Evolutionary conservation across 2,888 invertebrate genomes (phyloP).

Genomic region (Eustalomyia histrio): DNA sequence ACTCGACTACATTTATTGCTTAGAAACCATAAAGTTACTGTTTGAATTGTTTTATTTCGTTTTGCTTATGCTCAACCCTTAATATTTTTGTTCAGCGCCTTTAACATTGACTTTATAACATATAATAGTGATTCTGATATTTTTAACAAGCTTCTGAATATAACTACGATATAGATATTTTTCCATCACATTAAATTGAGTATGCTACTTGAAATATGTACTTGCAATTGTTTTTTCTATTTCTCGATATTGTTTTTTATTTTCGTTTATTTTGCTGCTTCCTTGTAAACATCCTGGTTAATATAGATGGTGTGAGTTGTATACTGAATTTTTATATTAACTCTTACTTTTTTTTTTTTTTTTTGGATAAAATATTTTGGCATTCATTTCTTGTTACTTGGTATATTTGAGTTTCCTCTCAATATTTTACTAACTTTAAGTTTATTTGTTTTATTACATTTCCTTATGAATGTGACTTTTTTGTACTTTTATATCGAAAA

Average conservation of each 20-base stretch:
- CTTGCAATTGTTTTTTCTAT: conserved; percentile 9
- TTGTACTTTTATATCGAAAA: no score
- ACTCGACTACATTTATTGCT: conserved; percentile 4
- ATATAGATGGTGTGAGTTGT: background rate
- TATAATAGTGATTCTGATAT: background rate
- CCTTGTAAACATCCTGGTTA: background rate
- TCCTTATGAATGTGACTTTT: background rate
- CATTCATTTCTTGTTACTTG: conserved; percentile 2
- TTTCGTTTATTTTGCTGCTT: background rate
- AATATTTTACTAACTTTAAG: background rate
- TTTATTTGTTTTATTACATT: conserved; percentile 1
- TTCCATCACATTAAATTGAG: background rate
- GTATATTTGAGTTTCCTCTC: background rate
- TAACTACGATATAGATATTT: background rate
- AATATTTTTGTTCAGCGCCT: conserved; percentile 17
- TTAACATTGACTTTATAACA: background rate
- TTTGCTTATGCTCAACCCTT: conserved; percentile 15
- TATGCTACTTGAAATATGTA: background rate
- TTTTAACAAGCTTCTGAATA: conserved; percentile 32
- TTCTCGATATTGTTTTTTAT: background rate
- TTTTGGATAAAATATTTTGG: conserved; percentile 14
- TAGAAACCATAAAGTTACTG: conserved; percentile 1
- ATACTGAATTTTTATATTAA: conserved; percentile 18
- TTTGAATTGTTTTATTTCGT: background rate
- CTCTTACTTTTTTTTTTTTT: conserved; percentile 27